A percentile compares a stretch with the other conserved stretches of the same genome.
These are phyloP conservation scores for Sinocyclocheilus anshuiensis DNA, from an alignment of 2,113 vertebrate genomes.

Conservation along the genomic window DNA sequence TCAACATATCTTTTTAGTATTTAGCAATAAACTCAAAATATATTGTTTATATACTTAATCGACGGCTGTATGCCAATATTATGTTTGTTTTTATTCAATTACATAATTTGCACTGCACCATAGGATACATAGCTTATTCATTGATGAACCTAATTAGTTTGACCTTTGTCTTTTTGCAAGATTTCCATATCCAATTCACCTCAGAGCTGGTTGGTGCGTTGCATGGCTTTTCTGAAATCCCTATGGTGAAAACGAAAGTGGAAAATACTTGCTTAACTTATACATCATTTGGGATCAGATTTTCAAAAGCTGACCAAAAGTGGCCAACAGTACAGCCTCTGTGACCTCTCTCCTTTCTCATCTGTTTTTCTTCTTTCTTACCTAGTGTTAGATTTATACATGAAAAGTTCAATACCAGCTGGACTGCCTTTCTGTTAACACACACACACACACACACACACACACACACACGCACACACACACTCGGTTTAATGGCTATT, in stretches of 20 bases:
- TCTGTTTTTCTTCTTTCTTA: conserved; percentile 9
- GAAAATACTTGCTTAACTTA: not conserved
- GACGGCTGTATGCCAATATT: no score
- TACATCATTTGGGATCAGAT: not conserved
- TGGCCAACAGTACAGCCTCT: conserved; percentile 15
- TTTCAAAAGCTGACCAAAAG: not conserved
- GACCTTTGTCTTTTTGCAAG: not conserved
- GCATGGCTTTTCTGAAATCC: not conserved
- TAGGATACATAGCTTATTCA: not conserved
- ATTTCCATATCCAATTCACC: not conserved
- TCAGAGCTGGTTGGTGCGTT: not conserved
- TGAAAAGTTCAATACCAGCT: conserved; percentile 45
- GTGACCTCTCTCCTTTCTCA: not conserved
- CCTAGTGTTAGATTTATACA: conserved; percentile 3
- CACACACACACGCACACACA: conserved; percentile 16
- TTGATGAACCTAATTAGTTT: not conserved
- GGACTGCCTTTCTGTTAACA: conserved; percentile 7
- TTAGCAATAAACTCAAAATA: no score
- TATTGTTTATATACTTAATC: no score
- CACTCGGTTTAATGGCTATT: conserved; percentile 45
- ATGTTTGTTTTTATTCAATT: no score
- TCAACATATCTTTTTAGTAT: no score
- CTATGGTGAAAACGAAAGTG: not conserved
- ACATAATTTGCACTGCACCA: no score
- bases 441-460: conserved; percentile 25